Percentiles rank a stretch among this genome's conserved stretches.
phyloP scores from a whole-genome alignment of 2,797 vertebrate species.

The Acrocephalus scirpaceus region DNA sequence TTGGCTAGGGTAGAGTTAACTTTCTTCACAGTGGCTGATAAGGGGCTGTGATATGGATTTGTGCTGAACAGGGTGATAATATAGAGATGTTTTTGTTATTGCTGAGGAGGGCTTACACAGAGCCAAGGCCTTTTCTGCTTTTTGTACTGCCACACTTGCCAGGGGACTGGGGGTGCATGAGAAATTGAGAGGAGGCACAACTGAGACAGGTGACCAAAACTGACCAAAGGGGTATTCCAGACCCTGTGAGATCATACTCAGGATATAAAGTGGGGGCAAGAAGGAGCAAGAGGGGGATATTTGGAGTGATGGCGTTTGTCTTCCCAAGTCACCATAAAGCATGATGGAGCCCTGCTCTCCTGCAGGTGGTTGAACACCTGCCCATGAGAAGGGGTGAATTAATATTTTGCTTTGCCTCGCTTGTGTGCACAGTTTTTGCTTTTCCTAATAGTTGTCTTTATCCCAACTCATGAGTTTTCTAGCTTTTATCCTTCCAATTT shows the following conservation, averaged over 20 bases:
- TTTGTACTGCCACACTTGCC: not conserved
- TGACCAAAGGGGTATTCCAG: not conserved
- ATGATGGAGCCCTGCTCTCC: not conserved
- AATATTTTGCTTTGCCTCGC: not conserved
- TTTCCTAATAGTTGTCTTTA: not conserved
- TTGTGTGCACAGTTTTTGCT: not conserved
- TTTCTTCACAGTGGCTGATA: not conserved
- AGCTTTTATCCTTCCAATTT: not conserved
- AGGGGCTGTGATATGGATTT: not conserved
- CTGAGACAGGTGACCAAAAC: fast-evolving
- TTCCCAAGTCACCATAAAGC: not conserved
- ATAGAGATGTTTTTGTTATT: not conserved
- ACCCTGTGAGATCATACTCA: not conserved
- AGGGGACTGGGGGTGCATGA: not conserved
- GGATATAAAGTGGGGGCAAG: not conserved
- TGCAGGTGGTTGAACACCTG: not conserved
- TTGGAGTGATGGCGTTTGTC: not conserved
- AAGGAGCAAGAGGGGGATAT: not conserved
- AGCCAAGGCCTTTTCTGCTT: not conserved
- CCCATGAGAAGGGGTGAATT: not conserved
- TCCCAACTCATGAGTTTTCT: not conserved
- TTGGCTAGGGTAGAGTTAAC: not conserved
- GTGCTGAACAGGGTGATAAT: not conserved
- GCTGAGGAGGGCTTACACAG: not conserved
- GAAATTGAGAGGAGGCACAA: not conserved